Evolutionary conservation across 2,888 invertebrate species (phyloP), one percentile per base, ranked within the genome.

Genomic region (Apomyelois bistriatella): DNA sequence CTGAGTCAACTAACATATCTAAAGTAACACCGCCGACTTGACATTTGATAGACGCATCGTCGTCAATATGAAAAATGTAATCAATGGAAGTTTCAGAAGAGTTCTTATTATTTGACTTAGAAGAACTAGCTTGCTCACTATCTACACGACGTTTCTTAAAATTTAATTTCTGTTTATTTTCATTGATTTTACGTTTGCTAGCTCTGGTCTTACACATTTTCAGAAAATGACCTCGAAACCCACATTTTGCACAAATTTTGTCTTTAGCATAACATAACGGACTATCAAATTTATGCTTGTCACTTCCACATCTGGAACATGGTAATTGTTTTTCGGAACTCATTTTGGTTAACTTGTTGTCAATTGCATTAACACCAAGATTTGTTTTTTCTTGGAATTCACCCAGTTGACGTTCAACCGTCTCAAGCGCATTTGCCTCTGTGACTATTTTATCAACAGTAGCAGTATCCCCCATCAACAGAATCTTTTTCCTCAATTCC

Each of bases 371-470:
- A n/a, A n/a, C n/a, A 3, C 1, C 10, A 32, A 10, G n/a, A 4
- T 32, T 22, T 22, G 5, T 5, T 22, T 22, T 37, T 17, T 13
- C 30, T 43, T 9, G 1, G 16, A 13, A 47, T 1, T 36, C 13
- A 4, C 13, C 35, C 5, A 47, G 35, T 10, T 47, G 47, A 1
- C 6, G 28, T 15, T 59, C 17, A 1, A 64, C 56, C 1, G 52
- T 16, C 58, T 66, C 64, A 35, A 66, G 38, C 1, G 60, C 6
- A 49, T 64, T 64, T 1, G 64, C 64, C 56, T 62, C 62, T 2
- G 35, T n/a, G 6, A 62, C 52, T 6, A 62, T 54, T 48, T 61
- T 56, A 7, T 60, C 58, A 0, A 65, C 3, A 0, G 63, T 60
- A 0, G 56, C 52, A 0, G n/a, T 17, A 15, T 65, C 60, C 0